A percentile compares a stretch with the other conserved stretches of the same genome.
Conservation (phyloP, 2,888 invertebrate species). For the Amblyjoppa fuscipennis region DNA sequence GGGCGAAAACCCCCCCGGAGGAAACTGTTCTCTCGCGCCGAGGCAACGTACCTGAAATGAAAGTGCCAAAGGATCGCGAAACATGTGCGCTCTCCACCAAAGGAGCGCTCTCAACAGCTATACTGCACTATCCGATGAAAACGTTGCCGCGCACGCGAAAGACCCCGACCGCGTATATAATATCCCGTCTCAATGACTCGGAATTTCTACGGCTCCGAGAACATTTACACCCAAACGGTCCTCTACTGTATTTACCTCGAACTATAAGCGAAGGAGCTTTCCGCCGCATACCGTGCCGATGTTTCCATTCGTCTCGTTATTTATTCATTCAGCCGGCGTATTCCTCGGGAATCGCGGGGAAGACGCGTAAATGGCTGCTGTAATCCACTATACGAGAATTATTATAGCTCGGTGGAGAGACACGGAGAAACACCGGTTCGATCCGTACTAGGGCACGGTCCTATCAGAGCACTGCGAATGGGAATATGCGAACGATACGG, state of each 20-base stretch:
- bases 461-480: background rate
- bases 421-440: background rate
- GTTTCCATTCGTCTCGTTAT: conserved; percentile 44
- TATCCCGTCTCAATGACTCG: conserved; percentile 59
- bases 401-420: background rate
- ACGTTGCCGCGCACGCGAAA: conserved; percentile 35
- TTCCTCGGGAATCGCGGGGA: background rate
- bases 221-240: conserved; percentile 18
- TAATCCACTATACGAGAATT: conserved; percentile 6
- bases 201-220: conserved; percentile 59
- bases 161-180: conserved; percentile 51
- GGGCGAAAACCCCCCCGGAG: conserved; percentile 35
- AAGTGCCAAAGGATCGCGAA: conserved; percentile 68
- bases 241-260: conserved; percentile 10
- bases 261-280: conserved; percentile 22
- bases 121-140: conserved; percentile 32
- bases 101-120: conserved; percentile 62
- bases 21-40: conserved; percentile 45
- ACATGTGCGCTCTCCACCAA: conserved; percentile 62
- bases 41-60: conserved; percentile 64
- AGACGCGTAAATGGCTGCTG: conserved; percentile 26
- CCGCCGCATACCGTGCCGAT: conserved; percentile 16
- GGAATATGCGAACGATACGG: background rate
- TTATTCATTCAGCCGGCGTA: conserved; percentile 38
- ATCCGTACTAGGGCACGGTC: background rate